These are phyloP conservation scores for Xyrichtys novacula DNA, from an alignment of 2,797 vertebrate genomes.

Conservation along the genomic window DNA sequence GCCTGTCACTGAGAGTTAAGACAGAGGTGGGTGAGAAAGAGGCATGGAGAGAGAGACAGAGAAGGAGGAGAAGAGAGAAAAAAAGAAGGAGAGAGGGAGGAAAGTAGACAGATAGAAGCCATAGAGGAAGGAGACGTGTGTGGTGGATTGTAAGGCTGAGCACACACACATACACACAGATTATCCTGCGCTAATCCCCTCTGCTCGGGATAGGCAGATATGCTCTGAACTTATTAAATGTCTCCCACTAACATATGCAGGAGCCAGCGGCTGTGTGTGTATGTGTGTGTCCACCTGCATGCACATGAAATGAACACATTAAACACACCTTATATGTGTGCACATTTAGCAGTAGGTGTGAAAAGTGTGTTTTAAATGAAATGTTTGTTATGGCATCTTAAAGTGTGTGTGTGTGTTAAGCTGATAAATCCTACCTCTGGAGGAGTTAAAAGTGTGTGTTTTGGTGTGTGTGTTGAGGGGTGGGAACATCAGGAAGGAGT, in stretches of 20 bases:
- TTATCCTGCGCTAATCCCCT: constrained; percentile 80
- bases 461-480: constrained; percentile 61
- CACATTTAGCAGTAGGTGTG: constrained; percentile 48
- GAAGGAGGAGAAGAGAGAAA: constrained; percentile 11
- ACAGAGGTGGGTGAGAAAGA: constrained; percentile 55
- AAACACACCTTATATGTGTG: constrained; percentile 54
- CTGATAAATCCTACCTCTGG: constrained; percentile 71
- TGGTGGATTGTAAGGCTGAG: constrained; percentile 64
- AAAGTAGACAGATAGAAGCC: constrained; percentile 10
- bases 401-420: constrained; percentile 34
- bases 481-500: constrained; percentile 77
- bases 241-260: constrained; percentile 81
- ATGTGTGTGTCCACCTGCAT: constrained; percentile 46
- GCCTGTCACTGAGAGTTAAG: constrained; percentile 70
- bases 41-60: constrained; percentile 49
- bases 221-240: constrained; percentile 81
- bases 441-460: constrained; percentile 49
- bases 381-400: constrained; percentile 60
- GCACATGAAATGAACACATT: constrained; percentile 42
- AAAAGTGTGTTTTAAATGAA: constrained; percentile 49
- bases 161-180: constrained; percentile 58
- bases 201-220: constrained; percentile 79
- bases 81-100: constrained; percentile 2
- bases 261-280: constrained; percentile 60
- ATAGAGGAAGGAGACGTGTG: constrained; percentile 50